Conservation (phyloP, 2,888 invertebrate species). For the Ashinkailepas kermadecensis region DNA sequence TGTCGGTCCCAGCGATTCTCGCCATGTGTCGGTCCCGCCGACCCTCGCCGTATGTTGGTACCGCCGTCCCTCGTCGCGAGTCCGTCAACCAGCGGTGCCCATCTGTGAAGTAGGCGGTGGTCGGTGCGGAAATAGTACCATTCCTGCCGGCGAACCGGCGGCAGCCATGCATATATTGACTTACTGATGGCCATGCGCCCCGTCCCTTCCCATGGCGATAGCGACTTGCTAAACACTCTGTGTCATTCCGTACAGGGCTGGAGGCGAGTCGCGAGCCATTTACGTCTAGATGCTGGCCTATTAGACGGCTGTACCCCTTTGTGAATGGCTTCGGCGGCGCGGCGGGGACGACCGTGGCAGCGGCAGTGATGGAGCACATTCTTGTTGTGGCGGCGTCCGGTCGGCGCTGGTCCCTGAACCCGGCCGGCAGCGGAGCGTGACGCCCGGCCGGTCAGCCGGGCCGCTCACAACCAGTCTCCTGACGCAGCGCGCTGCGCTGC, state of each 20-base stretch:
- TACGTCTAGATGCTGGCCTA: not conserved
- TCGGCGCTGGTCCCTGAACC: conserved; percentile 1
- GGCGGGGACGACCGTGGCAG: not conserved
- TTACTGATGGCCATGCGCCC: too few relatives aligned
- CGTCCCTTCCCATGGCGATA: not conserved
- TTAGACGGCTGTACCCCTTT: not conserved
- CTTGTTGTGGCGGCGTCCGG: conserved; percentile 12
- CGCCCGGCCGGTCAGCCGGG: not conserved
- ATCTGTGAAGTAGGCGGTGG: not conserved
- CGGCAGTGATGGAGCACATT: conserved; percentile 1
- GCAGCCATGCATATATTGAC: too few relatives aligned
- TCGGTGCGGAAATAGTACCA: not conserved
- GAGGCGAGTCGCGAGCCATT: not conserved
- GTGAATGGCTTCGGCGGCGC: not conserved
- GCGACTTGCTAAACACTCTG: not conserved
- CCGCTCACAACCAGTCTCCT: not conserved
- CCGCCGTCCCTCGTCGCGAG: too few relatives aligned
- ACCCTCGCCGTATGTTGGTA: too few relatives aligned
- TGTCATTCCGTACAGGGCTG: not conserved
- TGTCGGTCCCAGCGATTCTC: too few relatives aligned
- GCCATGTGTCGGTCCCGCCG: too few relatives aligned
- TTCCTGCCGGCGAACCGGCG: too few relatives aligned
- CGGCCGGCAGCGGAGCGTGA: conserved; percentile 4
- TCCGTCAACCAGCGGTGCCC: too few relatives aligned
- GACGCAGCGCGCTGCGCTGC: not conserved